Evolutionary conservation across 2,797 vertebrate species (phyloP), one percentile per base, ranked within the genome.

Genomic region (Phaenicophaeus curvirostris): DNA sequence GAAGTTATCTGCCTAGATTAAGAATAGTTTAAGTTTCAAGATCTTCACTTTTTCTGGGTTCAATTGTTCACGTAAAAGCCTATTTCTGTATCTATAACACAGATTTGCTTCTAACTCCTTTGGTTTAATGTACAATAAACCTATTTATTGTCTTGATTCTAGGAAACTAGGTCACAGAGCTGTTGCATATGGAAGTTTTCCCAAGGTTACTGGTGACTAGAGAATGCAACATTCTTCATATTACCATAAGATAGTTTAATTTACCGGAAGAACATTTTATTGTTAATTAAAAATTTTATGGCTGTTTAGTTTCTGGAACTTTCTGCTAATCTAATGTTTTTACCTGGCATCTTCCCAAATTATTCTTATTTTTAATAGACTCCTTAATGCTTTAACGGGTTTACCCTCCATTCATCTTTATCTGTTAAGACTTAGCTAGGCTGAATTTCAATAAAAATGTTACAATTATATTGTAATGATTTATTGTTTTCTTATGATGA

Each of bases 251-350:
- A 94, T 71, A 77, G 18, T 71, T 92, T 75, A 74, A 90, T 93
- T 89, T 93, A 91, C 85, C 73, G 89, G 69, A 78, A 89, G 87
- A 91, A 81, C 23, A 65, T 72, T 90, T 74, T 82, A 76, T 61
- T 51, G 51, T 94, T 95, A 89, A 82, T 90, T 93, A 73, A 62
- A 73, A 2, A 20, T 76, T 75, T 90, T 86, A 94, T 81, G 84
- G 27, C 42, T 81, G 50, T 90, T 95, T 77, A 86, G n/a, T 71
- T 92, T 84, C 71, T 87, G 51, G 37, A 86, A 31, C n/a, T 80
- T 86, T 79, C 31, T 57, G n/a, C 54, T 89, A 73, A 69, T 89
- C 58, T 62, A 39, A 65, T 85, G 13, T 55, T 87, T 95, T 93
- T 87, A 91, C 33, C 53, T 92, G 87, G 55, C 72, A 35, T 74